These are phyloP conservation scores for Amazona vittata DNA, from an alignment of 2,113 vertebrate genomes.

Conservation along the genomic window DNA sequence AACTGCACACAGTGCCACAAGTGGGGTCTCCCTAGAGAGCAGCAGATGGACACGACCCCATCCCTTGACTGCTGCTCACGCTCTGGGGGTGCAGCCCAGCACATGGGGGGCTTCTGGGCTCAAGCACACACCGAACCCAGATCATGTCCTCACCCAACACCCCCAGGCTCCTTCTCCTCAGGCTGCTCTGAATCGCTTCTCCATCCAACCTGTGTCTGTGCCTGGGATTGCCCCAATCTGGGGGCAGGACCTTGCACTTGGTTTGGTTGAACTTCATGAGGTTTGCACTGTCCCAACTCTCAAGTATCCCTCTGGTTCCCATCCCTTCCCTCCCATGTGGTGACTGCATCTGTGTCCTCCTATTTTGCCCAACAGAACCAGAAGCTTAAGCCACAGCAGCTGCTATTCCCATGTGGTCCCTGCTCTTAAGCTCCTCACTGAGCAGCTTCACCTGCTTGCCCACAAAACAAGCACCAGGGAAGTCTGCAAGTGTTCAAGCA, in stretches of 20 bases:
- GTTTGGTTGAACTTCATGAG: neutral
- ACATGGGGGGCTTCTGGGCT: neutral
- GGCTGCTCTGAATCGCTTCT: neutral
- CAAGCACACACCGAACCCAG: neutral
- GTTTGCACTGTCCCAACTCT: neutral
- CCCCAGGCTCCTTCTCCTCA: neutral
- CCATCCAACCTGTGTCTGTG: neutral
- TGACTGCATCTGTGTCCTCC: neutral
- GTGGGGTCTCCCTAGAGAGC: neutral
- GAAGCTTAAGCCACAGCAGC: neutral
- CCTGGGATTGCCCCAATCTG: neutral
- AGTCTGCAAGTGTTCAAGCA: neutral
- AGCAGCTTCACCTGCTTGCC: neutral
- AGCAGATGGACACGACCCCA: neutral
- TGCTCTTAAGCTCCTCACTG: neutral
- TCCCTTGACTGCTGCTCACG: neutral
- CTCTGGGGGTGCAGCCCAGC: neutral
- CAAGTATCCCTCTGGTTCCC: neutral
- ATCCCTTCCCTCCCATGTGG: neutral
- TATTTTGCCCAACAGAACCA: neutral
- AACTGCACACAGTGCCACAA: too few relatives aligned
- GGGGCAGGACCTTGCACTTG: neutral
- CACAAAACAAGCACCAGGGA: neutral
- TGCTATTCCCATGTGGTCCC: neutral
- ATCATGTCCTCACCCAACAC: neutral